phyloP scores from a whole-genome alignment of 2,888 invertebrate genomes.

The Antheraea assamensis region DNA sequence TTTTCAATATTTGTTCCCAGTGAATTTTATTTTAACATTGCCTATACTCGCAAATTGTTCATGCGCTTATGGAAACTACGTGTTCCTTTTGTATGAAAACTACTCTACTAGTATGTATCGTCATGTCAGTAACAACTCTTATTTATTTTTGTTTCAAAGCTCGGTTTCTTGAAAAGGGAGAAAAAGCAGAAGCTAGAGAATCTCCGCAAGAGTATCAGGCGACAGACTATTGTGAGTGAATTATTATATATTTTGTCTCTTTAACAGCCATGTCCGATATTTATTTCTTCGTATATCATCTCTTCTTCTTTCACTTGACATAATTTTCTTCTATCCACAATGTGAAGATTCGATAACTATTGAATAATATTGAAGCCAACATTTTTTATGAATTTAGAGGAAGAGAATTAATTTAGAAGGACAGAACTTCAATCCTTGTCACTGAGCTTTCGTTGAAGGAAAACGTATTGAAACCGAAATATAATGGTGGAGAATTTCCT shows the following conservation, averaged over 20 bases:
- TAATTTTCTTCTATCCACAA: background rate
- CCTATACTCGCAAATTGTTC: no score
- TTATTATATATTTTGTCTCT: background rate
- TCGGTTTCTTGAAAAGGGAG: slow-evolving; percentile 51
- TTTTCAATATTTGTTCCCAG: no score
- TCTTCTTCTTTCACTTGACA: background rate
- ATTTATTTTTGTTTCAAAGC: slow-evolving; percentile 38
- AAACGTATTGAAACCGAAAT: no score
- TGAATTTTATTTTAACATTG: no score
- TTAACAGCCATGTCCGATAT: background rate
- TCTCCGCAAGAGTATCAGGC: slow-evolving; percentile 40
- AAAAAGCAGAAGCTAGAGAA: slow-evolving; percentile 45
- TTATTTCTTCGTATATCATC: background rate
- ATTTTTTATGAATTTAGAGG: background rate
- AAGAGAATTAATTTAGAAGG: no score
- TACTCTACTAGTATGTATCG: no score
- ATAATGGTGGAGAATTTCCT: no score
- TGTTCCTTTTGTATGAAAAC: no score
- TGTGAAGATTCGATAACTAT: background rate
- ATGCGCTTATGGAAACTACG: no score
- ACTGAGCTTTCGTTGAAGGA: no score
- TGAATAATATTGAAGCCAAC: no score
- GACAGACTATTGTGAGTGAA: slow-evolving; percentile 30
- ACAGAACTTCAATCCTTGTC: no score
- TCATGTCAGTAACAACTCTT: background rate